Evolutionary conservation across 2,113 vertebrate genomes (phyloP).

Genomic region (Brachirus orientalis): DNA sequence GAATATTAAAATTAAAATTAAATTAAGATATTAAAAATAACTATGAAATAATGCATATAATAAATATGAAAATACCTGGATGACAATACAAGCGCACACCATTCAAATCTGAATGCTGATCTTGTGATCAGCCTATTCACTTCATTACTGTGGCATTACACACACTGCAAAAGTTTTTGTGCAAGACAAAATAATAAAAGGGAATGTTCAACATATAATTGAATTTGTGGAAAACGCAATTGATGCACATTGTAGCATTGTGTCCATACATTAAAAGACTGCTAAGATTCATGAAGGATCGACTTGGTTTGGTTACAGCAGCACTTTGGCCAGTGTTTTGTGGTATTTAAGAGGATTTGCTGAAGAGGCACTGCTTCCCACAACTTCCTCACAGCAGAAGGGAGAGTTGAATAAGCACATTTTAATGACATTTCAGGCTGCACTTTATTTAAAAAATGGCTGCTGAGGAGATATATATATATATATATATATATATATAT

Average conservation of each 20-base stretch:
- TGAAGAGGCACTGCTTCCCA: conserved; percentile 27
- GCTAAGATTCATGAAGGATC: neutral
- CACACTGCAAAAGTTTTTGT: neutral
- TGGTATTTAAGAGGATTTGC: conserved; percentile 41
- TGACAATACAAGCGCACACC: too few relatives aligned
- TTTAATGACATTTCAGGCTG: conserved; percentile 29
- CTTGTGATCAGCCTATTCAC: neutral
- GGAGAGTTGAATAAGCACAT: conserved; percentile 30
- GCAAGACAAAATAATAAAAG: neutral
- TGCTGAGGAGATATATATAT: neutral
- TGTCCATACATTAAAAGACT: neutral
- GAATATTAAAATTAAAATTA: too few relatives aligned
- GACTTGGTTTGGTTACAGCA: conserved; percentile 1
- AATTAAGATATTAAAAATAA: too few relatives aligned
- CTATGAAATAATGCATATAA: too few relatives aligned
- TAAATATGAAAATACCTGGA: too few relatives aligned
- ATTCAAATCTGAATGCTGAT: neutral
- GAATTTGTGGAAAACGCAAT: neutral
- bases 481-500: too few relatives aligned
- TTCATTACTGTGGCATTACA: neutral
- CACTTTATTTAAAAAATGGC: conserved; percentile 5
- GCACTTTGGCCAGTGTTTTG: conserved; percentile 15
- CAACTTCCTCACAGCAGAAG: conserved; percentile 14
- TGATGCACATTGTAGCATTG: neutral
- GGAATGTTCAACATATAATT: neutral